Conservation (phyloP, 2,113 vertebrate species). For the Limnothrissa miodon region DNA sequence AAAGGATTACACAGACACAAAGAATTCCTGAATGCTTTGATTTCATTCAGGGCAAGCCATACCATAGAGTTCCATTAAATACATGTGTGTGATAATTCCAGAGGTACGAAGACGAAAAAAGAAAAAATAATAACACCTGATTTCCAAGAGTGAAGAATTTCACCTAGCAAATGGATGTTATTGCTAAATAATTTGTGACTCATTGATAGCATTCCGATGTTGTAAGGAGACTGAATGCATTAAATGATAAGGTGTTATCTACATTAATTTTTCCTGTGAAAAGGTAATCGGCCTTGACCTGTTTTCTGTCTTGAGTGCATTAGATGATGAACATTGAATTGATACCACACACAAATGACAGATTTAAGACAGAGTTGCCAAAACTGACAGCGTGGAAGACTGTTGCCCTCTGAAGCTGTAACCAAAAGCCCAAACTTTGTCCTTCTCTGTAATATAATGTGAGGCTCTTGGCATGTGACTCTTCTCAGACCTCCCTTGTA, state of each 20-base stretch:
- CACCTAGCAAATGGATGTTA: background rate
- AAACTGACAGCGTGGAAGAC: background rate
- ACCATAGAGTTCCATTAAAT: background rate
- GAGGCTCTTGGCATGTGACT: background rate
- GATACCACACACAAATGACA: background rate
- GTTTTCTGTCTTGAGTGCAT: background rate
- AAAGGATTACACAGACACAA: background rate
- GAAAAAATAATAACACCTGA: background rate
- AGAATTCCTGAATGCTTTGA: background rate
- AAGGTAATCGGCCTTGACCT: background rate
- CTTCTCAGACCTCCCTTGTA: background rate
- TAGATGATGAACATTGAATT: background rate
- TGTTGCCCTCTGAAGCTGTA: background rate
- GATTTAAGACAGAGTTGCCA: background rate
- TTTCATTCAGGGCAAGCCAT: background rate
- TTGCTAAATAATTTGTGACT: background rate
- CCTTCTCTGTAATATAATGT: background rate
- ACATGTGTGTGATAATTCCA: background rate
- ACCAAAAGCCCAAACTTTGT: background rate
- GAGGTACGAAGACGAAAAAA: background rate
- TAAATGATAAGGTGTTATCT: background rate
- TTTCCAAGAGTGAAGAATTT: background rate
- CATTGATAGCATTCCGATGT: background rate
- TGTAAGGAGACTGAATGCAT: background rate
- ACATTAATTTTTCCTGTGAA: background rate